Percentiles rank a stretch among this genome's conserved stretches.
These are phyloP conservation scores for Biston stratarius DNA, from an alignment of 2,888 invertebrate genomes.

Conservation along the genomic window DNA sequence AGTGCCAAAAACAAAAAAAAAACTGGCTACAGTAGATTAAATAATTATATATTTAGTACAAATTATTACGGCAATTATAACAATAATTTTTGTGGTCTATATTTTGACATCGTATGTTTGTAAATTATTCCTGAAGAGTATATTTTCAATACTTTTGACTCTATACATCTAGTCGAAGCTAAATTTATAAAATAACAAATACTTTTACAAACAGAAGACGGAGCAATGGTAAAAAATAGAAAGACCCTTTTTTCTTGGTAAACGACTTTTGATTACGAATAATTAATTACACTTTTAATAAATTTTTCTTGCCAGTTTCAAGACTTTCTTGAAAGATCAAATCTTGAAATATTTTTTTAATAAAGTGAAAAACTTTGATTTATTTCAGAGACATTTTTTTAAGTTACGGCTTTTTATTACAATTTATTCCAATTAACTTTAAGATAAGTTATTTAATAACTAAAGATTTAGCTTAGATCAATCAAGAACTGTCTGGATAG, in stretches of 20 bases:
- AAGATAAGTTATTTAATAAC: no score
- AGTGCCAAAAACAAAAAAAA: no score
- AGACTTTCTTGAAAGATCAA: constrained; percentile 15
- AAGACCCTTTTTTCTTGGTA: constrained; percentile 19
- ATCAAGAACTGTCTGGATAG: no score
- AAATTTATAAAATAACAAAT: neutral
- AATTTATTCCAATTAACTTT: neutral
- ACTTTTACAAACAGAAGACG: constrained; percentile 12
- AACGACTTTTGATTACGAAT: constrained; percentile 38
- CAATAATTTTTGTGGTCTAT: no score
- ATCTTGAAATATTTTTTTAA: constrained; percentile 2
- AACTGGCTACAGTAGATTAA: no score
- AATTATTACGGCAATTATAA: no score
- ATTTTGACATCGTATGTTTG: no score
- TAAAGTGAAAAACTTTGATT: constrained; percentile 13
- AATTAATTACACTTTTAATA: constrained; percentile 32
- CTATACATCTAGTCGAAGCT: no score
- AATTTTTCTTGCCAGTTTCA: constrained; percentile 10
- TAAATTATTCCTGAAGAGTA: no score
- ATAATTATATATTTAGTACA: no score
- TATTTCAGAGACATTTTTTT: neutral
- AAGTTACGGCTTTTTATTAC: neutral
- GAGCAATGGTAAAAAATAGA: constrained; percentile 10
- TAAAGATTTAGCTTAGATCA: no score
- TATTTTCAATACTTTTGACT: no score